Percentiles rank a stretch among this genome's conserved stretches.
phyloP scores from a whole-genome alignment of 2,113 vertebrate genomes.

The Megaceryle maxima region DNA sequence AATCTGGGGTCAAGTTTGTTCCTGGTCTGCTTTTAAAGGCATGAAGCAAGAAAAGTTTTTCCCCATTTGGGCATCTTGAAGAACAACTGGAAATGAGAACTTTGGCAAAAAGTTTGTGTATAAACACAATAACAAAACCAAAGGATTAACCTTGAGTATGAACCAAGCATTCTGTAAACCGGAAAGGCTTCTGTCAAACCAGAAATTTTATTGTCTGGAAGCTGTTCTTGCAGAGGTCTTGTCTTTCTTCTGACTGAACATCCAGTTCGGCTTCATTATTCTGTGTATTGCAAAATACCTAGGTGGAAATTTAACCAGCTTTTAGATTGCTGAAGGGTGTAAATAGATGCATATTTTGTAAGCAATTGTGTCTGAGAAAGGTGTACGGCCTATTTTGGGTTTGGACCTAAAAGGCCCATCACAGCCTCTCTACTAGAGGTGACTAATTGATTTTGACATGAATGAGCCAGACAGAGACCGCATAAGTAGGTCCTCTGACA shows the following conservation, averaged over 20 bases:
- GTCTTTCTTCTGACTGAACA: not conserved
- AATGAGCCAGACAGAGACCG: not conserved
- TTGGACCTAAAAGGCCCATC: not conserved
- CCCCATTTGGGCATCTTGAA: not conserved
- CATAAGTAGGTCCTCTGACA: not conserved
- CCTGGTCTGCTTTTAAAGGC: not conserved
- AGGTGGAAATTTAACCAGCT: not conserved
- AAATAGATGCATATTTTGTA: not conserved
- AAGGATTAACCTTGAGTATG: not conserved
- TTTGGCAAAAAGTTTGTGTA: not conserved
- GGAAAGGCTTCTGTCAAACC: not conserved
- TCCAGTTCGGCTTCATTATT: not conserved
- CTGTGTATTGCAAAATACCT: not conserved
- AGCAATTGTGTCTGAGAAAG: not conserved
- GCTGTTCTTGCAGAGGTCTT: not conserved
- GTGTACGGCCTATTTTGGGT: not conserved
- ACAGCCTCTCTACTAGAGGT: not conserved
- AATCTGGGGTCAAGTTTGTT: not conserved
- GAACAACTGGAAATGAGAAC: not conserved
- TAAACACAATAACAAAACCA: not conserved
- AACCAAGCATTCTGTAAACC: not conserved
- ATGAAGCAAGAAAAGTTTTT: not conserved
- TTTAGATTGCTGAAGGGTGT: not conserved
- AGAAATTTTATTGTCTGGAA: not conserved
- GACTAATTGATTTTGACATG: not conserved